phyloP scores from a whole-genome alignment of 2,888 invertebrate species.

The Apodemia hepburni region DNA sequence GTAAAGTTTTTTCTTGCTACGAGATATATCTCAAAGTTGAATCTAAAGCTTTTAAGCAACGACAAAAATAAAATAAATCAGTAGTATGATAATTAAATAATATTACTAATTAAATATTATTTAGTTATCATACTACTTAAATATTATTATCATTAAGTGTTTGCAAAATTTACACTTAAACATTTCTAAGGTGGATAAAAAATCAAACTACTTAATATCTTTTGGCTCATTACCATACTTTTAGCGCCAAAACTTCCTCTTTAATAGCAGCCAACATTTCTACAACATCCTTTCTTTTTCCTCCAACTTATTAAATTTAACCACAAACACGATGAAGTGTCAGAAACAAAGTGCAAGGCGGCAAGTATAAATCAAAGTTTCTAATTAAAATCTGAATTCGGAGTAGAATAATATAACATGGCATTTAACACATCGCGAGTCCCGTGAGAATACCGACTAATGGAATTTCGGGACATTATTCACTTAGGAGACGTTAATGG shows the following conservation, averaged over 20 bases:
- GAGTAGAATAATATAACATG: slow-evolving; percentile 27
- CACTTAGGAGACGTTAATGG: slow-evolving; percentile 49
- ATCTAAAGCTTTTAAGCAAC: no score
- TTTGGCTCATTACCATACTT: slow-evolving; percentile 9
- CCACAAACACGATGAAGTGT: slow-evolving; percentile 23
- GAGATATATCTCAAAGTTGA: no score
- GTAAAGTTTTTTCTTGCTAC: no score
- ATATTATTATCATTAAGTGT: no score
- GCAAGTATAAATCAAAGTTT: slow-evolving; percentile 16
- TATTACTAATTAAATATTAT: no score
- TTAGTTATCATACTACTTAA: no score
- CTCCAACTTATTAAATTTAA: slow-evolving; percentile 6
- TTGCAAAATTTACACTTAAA: no score
- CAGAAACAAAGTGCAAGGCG: slow-evolving; percentile 4
- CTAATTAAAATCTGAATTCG: slow-evolving; percentile 23
- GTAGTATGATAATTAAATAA: no score
- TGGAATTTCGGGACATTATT: slow-evolving; percentile 45
- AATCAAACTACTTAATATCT: background rate
- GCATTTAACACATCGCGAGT: slow-evolving; percentile 29
- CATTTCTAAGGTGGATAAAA: no score
- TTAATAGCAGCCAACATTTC: background rate
- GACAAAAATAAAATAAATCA: no score
- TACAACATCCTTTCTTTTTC: background rate
- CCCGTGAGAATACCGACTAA: slow-evolving; percentile 43
- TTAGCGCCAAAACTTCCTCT: background rate